A percentile compares a stretch with the other conserved stretches of the same genome.
These are phyloP conservation scores for Microcebus griseorufus DNA, from an alignment of 2,113 vertebrate genomes.

Conservation along the genomic window DNA sequence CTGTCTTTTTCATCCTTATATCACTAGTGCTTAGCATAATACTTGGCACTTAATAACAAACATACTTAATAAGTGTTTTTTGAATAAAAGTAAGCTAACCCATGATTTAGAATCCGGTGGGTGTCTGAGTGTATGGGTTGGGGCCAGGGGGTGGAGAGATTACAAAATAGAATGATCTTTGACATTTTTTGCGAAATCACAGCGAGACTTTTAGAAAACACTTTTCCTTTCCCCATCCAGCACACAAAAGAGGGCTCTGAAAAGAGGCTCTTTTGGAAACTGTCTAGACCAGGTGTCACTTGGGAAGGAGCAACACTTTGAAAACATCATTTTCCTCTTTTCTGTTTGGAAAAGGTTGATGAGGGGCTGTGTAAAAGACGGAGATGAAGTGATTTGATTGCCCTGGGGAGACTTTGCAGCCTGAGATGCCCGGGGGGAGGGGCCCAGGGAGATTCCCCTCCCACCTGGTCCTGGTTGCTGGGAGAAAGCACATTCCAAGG, in stretches of 20 bases:
- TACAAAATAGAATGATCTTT: slow-evolving; percentile 10
- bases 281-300: slow-evolving; percentile 35
- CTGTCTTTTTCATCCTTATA: neutral
- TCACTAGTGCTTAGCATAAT: neutral
- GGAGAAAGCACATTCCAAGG: slow-evolving; percentile 43
- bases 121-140: neutral
- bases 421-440: neutral
- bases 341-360: slow-evolving; percentile 38
- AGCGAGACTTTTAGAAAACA: slow-evolving; percentile 27
- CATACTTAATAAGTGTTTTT: neutral
- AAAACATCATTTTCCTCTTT: slow-evolving; percentile 45
- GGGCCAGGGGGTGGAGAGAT: neutral
- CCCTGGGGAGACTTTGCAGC: neutral
- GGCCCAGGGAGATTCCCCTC: neutral
- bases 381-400: slow-evolving; percentile 45
- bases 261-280: slow-evolving; percentile 22
- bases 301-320: neutral
- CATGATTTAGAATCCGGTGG: slow-evolving; percentile 10
- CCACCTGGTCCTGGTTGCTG: slow-evolving; percentile 2
- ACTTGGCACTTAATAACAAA: neutral
- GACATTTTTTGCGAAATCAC: slow-evolving; percentile 7
- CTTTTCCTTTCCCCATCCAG: neutral
- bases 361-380: neutral
- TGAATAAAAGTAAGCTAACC: slow-evolving; percentile 1
- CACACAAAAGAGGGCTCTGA: neutral